These are phyloP conservation scores for Ylistrum balloti DNA, from an alignment of 1,140 invertebrate genomes.

Conservation along the genomic window DNA sequence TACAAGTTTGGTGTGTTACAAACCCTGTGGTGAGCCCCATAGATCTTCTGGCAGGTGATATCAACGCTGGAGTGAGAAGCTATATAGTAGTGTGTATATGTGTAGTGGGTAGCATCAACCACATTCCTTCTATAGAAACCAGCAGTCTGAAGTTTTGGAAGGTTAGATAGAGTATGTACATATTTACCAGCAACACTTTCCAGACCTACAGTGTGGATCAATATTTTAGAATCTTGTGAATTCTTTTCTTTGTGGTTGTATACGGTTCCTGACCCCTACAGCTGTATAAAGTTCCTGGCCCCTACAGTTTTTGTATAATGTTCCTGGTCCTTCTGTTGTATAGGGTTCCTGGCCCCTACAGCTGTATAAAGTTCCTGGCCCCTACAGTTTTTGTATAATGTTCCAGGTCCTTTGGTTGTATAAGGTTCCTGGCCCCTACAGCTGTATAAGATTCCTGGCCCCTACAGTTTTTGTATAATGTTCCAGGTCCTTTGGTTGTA, in stretches of 20 bases:
- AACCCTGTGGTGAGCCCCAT: conserved; percentile 23
- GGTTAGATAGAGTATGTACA: not conserved
- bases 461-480: not conserved
- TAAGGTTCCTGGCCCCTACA: not conserved
- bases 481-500: not conserved
- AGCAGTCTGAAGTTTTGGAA: conserved; percentile 18
- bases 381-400: not conserved
- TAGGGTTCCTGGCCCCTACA: not conserved
- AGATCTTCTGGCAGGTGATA: conserved; percentile 38
- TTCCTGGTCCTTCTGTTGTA: not conserved
- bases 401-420: too few relatives aligned
- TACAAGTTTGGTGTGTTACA: not conserved
- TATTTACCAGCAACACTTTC: not conserved
- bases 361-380: not conserved
- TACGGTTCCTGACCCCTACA: not conserved
- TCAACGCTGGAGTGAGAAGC: not conserved
- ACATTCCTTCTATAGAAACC: conserved; percentile 19
- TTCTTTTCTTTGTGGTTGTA: not conserved
- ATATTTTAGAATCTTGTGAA: not conserved
- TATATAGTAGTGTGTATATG: conserved; percentile 27
- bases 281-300: not conserved
- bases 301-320: too few relatives aligned
- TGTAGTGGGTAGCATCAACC: conserved; percentile 24
- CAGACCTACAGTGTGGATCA: not conserved
- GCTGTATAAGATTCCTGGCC: not conserved